Evolutionary conservation across 2,113 vertebrate species (phyloP), one percentile per base, ranked within the genome.

Genomic region (Campylomormyrus numenius): DNA sequence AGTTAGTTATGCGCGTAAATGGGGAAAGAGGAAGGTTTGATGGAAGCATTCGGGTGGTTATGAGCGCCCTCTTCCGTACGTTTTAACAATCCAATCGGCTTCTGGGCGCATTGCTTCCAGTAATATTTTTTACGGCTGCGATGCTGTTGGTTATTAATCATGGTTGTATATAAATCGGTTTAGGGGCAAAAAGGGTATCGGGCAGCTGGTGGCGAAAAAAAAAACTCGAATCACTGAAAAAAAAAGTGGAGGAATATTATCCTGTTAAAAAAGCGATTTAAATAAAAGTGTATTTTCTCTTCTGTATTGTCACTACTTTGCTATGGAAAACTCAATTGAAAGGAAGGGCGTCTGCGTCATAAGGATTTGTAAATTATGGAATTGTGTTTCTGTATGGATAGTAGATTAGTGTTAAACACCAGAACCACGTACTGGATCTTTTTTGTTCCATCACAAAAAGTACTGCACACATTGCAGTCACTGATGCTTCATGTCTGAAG

Each of bases 61-160:
- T 89, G 45, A 90, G 91, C 91, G 88, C 91, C 91, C 91, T 89
- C 91, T 91, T 80, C 87, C 56, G 91, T 87, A 46, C 90, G 8
- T 62, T 87, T 87, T 7, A 35, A 74, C 46, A 52, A 31, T 58
- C 5, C 66, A 24, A 21, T 84, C 80, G 21, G 19, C 42, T 10
- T 48, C 80, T 84, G 31, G 39, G 31, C 70, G 15, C 35, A 80
- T 80, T 80, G 35, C 74, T 80, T 19, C 13, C 74, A 80, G 31
- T 80, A 80, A 80, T 42, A 42, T 19, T 77, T 77, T 35, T 77
- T 17, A 77, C 70, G 70, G 13, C 70, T 17, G 15, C 15, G 13
- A 35, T 39, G 70, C 5, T 6, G 17, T 42, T 39, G 35, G 13
- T 42, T 80, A 19, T 39, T 77, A 77, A 77, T 77, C 27, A 77